A percentile compares a stretch with the other conserved stretches of the same genome.
Evolutionary conservation across 2,888 invertebrate genomes (phyloP).

Genomic region (Yponomeuta evonymella): DNA sequence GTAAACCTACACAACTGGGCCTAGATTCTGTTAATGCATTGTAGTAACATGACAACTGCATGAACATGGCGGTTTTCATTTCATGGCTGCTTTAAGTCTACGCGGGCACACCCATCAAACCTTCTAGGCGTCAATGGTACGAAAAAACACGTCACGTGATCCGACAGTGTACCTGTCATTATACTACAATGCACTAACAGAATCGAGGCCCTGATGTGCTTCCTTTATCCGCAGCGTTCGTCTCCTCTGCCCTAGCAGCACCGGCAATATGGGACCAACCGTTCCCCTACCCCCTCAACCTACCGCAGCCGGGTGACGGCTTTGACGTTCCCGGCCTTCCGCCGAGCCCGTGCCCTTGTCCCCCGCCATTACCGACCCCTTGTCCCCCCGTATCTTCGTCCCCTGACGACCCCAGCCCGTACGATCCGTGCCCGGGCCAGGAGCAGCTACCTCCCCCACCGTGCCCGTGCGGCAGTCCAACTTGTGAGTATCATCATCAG

Average conservation of each 20-base stretch:
- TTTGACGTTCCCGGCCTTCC: not conserved
- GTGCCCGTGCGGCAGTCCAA: not conserved
- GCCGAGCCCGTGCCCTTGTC: conserved; percentile 18
- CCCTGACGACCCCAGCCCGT: conserved; percentile 20
- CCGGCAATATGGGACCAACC: conserved; percentile 33
- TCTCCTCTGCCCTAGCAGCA: conserved; percentile 45
- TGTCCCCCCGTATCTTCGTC: conserved; percentile 21
- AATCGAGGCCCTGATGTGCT: too few relatives aligned
- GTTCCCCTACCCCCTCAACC: not conserved
- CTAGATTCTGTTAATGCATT: too few relatives aligned
- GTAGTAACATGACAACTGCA: too few relatives aligned
- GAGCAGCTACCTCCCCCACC: conserved; percentile 7
- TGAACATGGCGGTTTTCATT: too few relatives aligned
- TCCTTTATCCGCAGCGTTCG: conserved; percentile 37
- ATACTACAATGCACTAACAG: too few relatives aligned
- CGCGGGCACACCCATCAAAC: too few relatives aligned
- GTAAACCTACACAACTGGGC: too few relatives aligned
- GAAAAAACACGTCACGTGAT: too few relatives aligned
- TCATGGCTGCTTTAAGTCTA: too few relatives aligned
- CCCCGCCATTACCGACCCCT: conserved; percentile 24
- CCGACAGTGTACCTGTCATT: too few relatives aligned
- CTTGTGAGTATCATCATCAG: not conserved
- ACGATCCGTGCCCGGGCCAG: conserved; percentile 25
- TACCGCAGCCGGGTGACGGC: not conserved
- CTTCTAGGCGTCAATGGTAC: too few relatives aligned